Evolutionary conservation across 2,888 invertebrate genomes (phyloP).

Genomic region (Thumatha senex): DNA sequence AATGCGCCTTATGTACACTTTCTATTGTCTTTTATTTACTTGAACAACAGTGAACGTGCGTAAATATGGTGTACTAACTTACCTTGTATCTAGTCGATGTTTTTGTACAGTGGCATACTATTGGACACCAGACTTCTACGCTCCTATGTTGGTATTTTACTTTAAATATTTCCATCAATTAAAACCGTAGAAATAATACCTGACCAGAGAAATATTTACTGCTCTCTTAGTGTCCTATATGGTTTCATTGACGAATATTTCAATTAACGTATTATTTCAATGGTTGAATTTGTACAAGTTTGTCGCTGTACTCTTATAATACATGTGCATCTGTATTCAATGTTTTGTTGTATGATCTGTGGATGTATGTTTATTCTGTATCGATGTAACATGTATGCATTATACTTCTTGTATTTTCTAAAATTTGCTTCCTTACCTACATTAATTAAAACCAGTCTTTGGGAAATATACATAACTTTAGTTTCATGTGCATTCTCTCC

Average conservation of each 20-base stretch:
- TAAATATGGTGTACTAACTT: slow-evolving; percentile 4
- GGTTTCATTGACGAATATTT: background rate
- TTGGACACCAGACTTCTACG: slow-evolving; percentile 5
- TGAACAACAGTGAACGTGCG: slow-evolving; percentile 15
- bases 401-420: background rate
- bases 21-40: slow-evolving; percentile 2
- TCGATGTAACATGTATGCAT: slow-evolving; percentile 1
- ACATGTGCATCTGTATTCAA: slow-evolving; percentile 33
- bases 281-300: slow-evolving; percentile 19
- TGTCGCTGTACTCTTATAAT: slow-evolving; percentile 47
- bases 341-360: slow-evolving; percentile 23
- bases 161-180: background rate
- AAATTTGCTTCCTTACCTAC: slow-evolving; percentile 1
- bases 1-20: background rate
- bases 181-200: background rate
- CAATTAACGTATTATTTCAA: background rate
- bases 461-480: background rate
- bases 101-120: slow-evolving; percentile 25
- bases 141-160: slow-evolving; percentile 8
- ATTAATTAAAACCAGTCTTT: background rate
- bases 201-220: background rate
- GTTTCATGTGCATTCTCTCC: background rate
- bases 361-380: slow-evolving; percentile 10
- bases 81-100: slow-evolving; percentile 23
- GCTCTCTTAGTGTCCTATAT: background rate